Conservation (phyloP, 1,140 invertebrate genomes). For the Drosophila neocordata region DNA sequence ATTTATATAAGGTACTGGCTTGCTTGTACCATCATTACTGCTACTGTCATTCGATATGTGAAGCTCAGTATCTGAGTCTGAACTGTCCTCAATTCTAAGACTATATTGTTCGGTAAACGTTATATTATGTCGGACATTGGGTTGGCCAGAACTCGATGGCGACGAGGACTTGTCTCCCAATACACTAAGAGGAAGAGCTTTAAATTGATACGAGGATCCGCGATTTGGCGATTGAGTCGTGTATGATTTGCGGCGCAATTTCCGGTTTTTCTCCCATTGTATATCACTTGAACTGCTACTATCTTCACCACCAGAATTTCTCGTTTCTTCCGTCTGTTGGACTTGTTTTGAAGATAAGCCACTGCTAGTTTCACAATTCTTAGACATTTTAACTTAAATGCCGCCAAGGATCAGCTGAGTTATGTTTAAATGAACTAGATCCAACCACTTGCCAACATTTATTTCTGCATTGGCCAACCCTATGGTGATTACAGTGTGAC, state of each 20-base stretch:
- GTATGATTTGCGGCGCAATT: constrained; percentile 38
- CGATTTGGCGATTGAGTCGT: constrained; percentile 20
- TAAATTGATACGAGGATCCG: constrained; percentile 32
- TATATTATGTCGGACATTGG: constrained; percentile 31
- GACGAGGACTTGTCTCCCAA: constrained; percentile 16
- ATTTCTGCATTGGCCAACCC: neutral
- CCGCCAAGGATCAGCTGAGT: neutral
- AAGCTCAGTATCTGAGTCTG: constrained; percentile 54
- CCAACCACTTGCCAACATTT: neutral
- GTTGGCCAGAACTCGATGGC: constrained; percentile 15
- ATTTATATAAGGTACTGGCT: constrained; percentile 34
- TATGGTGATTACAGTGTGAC: constrained; percentile 34
- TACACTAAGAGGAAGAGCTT: constrained; percentile 46
- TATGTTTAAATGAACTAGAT: constrained; percentile 16
- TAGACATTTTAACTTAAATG: constrained; percentile 34
- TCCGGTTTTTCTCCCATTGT: constrained; percentile 37
- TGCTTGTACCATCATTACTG: constrained; percentile 45
- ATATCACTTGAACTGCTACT: constrained; percentile 38
- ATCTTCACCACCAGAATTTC: neutral
- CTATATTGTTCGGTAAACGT: constrained; percentile 26
- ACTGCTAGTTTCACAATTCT: constrained; percentile 5
- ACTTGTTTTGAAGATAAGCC: neutral
- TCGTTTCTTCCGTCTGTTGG: neutral
- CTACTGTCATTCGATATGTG: constrained; percentile 66
- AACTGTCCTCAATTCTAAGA: constrained; percentile 53